These are phyloP conservation scores for Cryptocheilus praepositus DNA, from an alignment of 2,888 invertebrate species.

Conservation along the genomic window DNA sequence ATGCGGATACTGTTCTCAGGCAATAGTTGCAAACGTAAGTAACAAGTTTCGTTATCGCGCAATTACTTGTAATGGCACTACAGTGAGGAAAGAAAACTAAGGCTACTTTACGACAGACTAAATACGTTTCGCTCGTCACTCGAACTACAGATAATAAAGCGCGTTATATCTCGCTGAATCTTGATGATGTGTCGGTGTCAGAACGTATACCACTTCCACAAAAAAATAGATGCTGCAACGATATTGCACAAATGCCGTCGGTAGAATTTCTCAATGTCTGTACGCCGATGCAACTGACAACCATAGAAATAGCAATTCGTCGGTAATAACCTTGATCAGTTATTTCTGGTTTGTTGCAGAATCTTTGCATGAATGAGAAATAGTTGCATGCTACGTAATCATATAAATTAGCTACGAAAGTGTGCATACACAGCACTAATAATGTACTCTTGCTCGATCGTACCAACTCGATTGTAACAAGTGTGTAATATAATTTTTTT, in stretches of 20 bases:
- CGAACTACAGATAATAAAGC: neutral
- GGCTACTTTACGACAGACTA: no score
- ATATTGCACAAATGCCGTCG: constrained; percentile 38
- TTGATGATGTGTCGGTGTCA: no score
- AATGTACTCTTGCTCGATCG: no score
- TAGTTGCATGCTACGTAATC: no score
- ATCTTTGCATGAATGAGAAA: no score
- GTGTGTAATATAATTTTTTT: neutral
- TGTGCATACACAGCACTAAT: no score
- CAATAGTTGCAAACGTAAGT: neutral
- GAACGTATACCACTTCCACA: constrained; percentile 15
- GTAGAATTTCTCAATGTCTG: constrained; percentile 30
- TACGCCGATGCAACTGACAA: no score
- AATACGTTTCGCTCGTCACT: no score
- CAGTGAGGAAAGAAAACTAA: no score
- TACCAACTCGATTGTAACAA: neutral
- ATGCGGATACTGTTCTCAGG: no score
- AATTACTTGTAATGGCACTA: neutral
- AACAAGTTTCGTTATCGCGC: neutral
- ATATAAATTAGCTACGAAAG: no score
- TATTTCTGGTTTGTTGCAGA: no score
- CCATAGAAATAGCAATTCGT: neutral
- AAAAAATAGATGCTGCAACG: constrained; percentile 36
- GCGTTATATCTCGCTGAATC: neutral
- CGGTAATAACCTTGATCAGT: constrained; percentile 8